Evolutionary conservation across 2,888 invertebrate genomes (phyloP).

Genomic region (Acleris laterana): DNA sequence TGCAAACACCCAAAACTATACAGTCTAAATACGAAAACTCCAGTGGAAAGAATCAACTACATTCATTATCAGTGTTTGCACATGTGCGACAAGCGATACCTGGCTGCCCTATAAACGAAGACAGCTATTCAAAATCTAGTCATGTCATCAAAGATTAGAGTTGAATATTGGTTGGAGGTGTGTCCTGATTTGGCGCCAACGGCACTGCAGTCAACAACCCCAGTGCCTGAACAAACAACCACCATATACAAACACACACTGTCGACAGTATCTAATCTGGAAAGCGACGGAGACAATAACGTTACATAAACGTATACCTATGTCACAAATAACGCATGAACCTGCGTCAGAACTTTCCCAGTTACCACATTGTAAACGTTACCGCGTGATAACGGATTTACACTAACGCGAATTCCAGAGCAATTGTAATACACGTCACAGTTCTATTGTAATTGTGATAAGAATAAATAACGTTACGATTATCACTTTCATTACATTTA

Average conservation of each 20-base stretch:
- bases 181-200: constrained; percentile 50
- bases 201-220: constrained; percentile 60
- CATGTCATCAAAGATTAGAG: constrained; percentile 46
- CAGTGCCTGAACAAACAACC: constrained; percentile 67
- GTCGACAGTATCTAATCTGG: constrained; percentile 75
- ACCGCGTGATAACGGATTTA: constrained; percentile 15
- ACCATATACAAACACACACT: constrained; percentile 69
- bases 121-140: constrained; percentile 26
- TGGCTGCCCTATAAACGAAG: constrained; percentile 23
- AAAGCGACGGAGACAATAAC: constrained; percentile 56
- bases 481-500: constrained; percentile 1
- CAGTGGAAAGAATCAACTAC: constrained; percentile 13
- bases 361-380: constrained; percentile 10
- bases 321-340: background rate
- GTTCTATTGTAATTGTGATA: constrained; percentile 24
- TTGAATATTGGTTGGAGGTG: constrained; percentile 50
- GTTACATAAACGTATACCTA: constrained; percentile 30
- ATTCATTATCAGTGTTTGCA: constrained; percentile 37
- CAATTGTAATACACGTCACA: constrained; percentile 24
- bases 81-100: constrained; percentile 28
- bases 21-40: constrained; percentile 16
- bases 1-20: background rate
- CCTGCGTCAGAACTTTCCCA: constrained; percentile 3
- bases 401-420: constrained; percentile 11
- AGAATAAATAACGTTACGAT: constrained; percentile 10